Base-by-base conservation (phyloP, 2,888 invertebrate genomes). In the Cheilosia impressa region DNA sequence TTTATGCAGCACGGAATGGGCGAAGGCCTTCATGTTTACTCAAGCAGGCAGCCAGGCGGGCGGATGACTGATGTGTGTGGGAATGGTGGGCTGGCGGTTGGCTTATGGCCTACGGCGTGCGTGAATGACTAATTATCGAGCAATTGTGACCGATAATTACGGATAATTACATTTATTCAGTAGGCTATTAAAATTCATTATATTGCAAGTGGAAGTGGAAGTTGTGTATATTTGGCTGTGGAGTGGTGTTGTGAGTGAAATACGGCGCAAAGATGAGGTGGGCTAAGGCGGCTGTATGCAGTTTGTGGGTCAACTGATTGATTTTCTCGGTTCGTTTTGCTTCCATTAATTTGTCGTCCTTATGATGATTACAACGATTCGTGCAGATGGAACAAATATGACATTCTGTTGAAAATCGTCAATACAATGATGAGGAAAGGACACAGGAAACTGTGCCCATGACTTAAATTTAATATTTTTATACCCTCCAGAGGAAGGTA, bases 151-250 rank as follows among this genome's bases (percentile, higher is more conserved):
- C 72, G 47, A 85, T 79, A 87, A 85, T 82, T 82, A 71, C 57
- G 68, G 53, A 76, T 87, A 82, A 87, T 87, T 85, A 60, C 79
- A 75, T 82, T 85, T 87, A 87, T 87, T 72, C 81, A 72, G 82
- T 47, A 68, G 76, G 72, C 79, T 78, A 85, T 87, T 85, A 81
- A 87, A 85, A 78, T 82, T 87, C 77, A 82, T 82, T 87, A 72
- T 65, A 53, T 41, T 45, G 52, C 58, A 41, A 22, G 22, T 22
- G 22, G 22, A 13, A 45, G 6, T 45, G n/a, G n/a, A 53, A 55
- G 22, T 38, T 27, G 31, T 45, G 17, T 10, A 47, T 27, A 53
- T 50, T 47, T 22, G 34, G 22, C 58, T 22, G 13, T 24, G 38
- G 19, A 57, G 19, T 17, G 31, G 19, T 24, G 55, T 31, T 27